Conservation (phyloP, 2,888 invertebrate genomes). For the Mimachlamys varia region DNA sequence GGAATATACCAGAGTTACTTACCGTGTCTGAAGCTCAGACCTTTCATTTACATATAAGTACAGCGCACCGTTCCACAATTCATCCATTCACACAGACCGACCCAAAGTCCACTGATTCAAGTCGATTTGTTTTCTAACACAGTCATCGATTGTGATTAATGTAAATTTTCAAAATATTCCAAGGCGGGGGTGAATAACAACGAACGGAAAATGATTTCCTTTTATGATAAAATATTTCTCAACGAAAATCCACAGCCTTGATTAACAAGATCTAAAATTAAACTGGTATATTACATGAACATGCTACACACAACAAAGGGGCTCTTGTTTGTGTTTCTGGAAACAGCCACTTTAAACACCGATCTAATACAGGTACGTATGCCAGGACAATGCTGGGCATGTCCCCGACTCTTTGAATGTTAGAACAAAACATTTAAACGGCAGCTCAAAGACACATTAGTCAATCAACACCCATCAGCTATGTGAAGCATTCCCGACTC, state of each 20-base stretch:
- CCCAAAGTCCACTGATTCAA: neutral
- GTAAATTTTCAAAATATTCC: neutral
- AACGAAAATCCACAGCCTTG: constrained; percentile 17
- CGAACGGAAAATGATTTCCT: neutral
- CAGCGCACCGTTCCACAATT: neutral
- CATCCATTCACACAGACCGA: neutral
- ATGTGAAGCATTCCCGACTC: neutral
- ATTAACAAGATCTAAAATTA: constrained; percentile 25
- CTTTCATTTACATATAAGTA: neutral
- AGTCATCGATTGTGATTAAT: neutral
- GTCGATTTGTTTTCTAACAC: neutral
- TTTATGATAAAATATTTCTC: neutral
- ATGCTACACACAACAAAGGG: neutral
- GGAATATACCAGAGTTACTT: neutral
- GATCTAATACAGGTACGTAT: neutral
- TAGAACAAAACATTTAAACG: constrained; percentile 21
- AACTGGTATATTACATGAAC: neutral
- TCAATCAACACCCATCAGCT: neutral
- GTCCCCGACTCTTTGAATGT: constrained; percentile 17
- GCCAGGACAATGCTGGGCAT: constrained; percentile 2
- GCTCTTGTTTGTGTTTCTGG: neutral
- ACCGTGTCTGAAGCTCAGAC: neutral
- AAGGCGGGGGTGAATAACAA: neutral
- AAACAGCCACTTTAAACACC: neutral
- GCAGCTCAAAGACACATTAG: neutral